Evolutionary conservation across 2,797 vertebrate species (phyloP), one percentile per base, ranked within the genome.

Genomic region (Atherinosoma microstoma): DNA sequence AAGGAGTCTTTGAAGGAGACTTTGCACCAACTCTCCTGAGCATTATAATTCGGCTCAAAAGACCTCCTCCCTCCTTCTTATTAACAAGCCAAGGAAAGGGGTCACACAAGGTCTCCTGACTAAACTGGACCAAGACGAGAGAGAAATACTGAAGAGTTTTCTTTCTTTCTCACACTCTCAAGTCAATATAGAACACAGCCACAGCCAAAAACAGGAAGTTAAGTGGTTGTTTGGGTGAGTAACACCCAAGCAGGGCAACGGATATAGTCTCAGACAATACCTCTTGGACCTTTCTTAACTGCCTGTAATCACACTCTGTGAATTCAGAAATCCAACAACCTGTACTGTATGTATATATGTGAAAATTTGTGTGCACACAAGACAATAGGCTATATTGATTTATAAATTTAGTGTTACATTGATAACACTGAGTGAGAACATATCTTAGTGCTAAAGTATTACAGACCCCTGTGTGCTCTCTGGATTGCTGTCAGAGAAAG

Each of bases 121-220:
- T 75, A 68, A 59, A 75, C 65, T 57, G 69, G 76, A 79, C 69
- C 71, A 78, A 85, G 66, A 85, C 69, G 68, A 79, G 34, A 63
- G 42, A 70, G 73, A 75, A 27, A 70, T 29, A 65, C 70, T 51
- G 34, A 42, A 70, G 36, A 40, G 57, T 63, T 34, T 65, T 83
- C 36, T 73, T 75, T 84, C 61, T 74, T 68, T 79, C 72, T 83
- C 80, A 79, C 51, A 32, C 67, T 18, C 34, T 75, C 22, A 1
- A 75, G 38, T 49, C 15, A 1, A 70, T 12, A 68, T 63, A 61
- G 38, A 64, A 78, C 75, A 70, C 75, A 75, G 22, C 32, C 9
- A 8, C 53, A 42, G 67, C 57, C 67, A 67, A 73, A 89, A 87
- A 87, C 83, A 91, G 88, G 89, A 90, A 92, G 76, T 73, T 18